Base-by-base conservation (phyloP, 2,888 invertebrate genomes). In the Apodemia duryi region DNA sequence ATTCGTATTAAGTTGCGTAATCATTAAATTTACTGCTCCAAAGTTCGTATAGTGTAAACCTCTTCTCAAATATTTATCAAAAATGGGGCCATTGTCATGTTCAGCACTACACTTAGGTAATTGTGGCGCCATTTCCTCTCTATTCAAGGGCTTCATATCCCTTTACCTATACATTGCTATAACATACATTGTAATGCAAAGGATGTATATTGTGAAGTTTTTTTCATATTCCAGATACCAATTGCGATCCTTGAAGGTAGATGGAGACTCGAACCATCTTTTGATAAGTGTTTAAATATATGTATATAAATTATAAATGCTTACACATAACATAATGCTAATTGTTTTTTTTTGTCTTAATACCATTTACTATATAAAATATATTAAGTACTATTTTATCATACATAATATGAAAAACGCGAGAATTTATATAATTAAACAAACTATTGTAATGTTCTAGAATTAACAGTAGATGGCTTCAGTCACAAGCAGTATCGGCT, bases 121-220 rank as follows among this genome's bases (percentile, higher is more conserved):
- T 86, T 86, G 86, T 86, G 51, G 51, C 51, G 79, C 81, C 83
- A 85, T 88, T 89, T 89, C 85, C 88, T 88, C 82, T 84, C 80
- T 81, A 86, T 87, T 88, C 81, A 84, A 75, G 69, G 5, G 49
- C 6, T 21, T 69, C 73, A 72, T 74, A 76, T 77, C 77, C 77
- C 78, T 76, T 79, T 81, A 78, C 21, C 7, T n/a, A 49, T 64
- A 60, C 57, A n/a, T 61, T 64, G 35, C 61, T 64, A 29, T 57
- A 28, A 46, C 11, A 60, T 64, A 64, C 43, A 46, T 60, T 49
- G 13, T 49, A 49, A 49, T 49, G 49, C 49, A 21, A 21, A 49
- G 49, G 49, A 49, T 49, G 49, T 49, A 49, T 49, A 49, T 49
- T 49, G 46, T 46, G 46, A 46, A 13, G 10, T 46, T 46, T 46